Conservation (phyloP, 1,140 invertebrate species). For the Apis mellifera region Amel_HAv3.1 CM009931.2:17482001-17482500, state of each 20-base stretch:
- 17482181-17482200: neutral
- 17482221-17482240: neutral
- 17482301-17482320: neutral
- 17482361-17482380: constrained; percentile 36
- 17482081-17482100: too few relatives aligned
- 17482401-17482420: constrained; percentile 35
- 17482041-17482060: too few relatives aligned
- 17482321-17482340: neutral
- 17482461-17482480: constrained; percentile 26
- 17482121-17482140: too few relatives aligned
- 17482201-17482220: neutral
- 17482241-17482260: neutral
- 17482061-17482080: too few relatives aligned
- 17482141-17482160: too few relatives aligned
- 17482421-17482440: constrained; percentile 1
- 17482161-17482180: neutral
- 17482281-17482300: constrained; percentile 1
- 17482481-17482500: neutral
- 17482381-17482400: neutral
- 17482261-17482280: constrained; percentile 3
- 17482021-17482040: too few relatives aligned
- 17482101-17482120: too few relatives aligned
- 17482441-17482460: constrained; percentile 34
- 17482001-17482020: too few relatives aligned
- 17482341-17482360: neutral